phyloP scores from a whole-genome alignment of 2,113 vertebrate genomes.

The Macquaria australasica region DNA sequence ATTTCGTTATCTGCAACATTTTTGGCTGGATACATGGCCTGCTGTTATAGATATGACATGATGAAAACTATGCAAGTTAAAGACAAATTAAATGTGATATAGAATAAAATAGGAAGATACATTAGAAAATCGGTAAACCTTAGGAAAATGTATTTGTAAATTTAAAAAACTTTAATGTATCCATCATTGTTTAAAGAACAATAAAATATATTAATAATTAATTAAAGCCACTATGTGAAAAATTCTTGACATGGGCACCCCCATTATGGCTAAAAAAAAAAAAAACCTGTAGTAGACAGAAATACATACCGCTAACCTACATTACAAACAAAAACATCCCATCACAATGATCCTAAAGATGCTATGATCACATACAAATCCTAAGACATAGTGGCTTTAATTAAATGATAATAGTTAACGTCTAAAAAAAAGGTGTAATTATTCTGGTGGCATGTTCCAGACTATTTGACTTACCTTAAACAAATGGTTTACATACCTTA shows the following conservation, averaged over 20 bases:
- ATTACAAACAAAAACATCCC: no score
- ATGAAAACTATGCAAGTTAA: not conserved
- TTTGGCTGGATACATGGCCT: constrained; percentile 3
- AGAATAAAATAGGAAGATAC: not conserved
- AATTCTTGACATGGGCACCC: no score
- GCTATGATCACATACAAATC: not conserved
- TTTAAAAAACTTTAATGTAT: not conserved
- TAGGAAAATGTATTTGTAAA: not conserved
- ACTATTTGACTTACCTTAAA: not conserved
- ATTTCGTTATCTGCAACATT: not conserved
- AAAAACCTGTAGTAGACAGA: no score
- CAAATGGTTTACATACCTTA: no score
- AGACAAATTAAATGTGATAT: not conserved
- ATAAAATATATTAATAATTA: no score
- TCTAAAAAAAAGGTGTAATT: not conserved
- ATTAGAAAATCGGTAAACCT: not conserved
- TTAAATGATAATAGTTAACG: no score
- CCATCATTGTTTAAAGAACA: not conserved
- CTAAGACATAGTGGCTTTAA: no score
- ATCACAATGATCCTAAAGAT: not conserved
- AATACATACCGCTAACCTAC: no score
- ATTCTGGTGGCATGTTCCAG: no score
- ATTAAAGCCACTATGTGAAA: no score
- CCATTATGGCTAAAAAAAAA: no score
- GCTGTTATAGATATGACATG: not conserved